Percentiles rank a stretch among this genome's conserved stretches.
These are phyloP conservation scores for Acridotheres tristis DNA, from an alignment of 2,797 vertebrate species.

Conservation along the genomic window DNA sequence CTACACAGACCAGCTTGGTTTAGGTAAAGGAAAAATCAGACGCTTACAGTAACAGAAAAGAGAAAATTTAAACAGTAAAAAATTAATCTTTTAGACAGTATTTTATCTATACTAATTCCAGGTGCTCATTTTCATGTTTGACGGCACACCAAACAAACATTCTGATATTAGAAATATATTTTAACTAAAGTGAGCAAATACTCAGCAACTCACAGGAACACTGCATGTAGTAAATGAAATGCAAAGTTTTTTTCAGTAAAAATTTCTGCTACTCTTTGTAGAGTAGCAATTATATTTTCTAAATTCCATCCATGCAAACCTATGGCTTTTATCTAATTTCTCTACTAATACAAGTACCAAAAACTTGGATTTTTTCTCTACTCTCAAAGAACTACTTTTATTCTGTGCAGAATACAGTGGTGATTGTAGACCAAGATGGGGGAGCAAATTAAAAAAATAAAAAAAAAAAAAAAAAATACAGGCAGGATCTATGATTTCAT, in stretches of 20 bases:
- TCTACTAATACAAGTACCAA: background rate
- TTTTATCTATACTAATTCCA: background rate
- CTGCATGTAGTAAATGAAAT: background rate
- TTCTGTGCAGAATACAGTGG: background rate
- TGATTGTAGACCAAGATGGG: background rate
- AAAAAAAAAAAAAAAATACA: background rate
- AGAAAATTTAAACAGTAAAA: background rate
- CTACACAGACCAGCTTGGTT: background rate
- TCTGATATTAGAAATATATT: background rate
- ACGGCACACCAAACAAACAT: background rate
- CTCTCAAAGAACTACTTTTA: background rate
- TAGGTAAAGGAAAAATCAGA: background rate
- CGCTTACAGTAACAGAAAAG: background rate
- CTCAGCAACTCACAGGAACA: accelerated
- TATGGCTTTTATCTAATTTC: background rate
- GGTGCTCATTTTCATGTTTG: background rate
- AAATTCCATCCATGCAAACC: background rate
- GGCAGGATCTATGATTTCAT: background rate
- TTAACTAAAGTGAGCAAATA: background rate
- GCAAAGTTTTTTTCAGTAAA: background rate
- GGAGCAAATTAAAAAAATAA: background rate
- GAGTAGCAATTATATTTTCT: background rate
- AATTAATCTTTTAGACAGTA: background rate
- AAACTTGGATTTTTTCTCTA: background rate
- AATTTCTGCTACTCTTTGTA: no score